Conservation (phyloP, 2,888 invertebrate genomes). For the Eristalis arbustorum region DNA sequence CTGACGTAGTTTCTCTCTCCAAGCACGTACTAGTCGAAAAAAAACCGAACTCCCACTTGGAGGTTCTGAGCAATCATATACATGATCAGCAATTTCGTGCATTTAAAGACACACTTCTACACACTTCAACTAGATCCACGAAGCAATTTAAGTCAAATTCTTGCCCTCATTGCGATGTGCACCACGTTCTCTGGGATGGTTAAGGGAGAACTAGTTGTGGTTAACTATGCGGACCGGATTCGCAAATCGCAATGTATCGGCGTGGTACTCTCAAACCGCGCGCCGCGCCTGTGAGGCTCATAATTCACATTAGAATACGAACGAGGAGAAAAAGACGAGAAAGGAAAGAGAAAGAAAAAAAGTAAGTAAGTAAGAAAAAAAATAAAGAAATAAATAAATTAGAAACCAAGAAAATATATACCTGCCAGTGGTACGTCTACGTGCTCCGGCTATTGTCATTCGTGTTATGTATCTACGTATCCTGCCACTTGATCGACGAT, state of each 20-base stretch:
- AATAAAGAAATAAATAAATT: conserved; percentile 24
- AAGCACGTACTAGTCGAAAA: not conserved
- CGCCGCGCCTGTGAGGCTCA: conserved; percentile 25
- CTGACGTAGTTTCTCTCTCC: not conserved
- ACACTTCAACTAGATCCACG: not conserved
- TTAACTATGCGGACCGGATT: not conserved
- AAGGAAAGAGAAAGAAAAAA: conserved; percentile 77
- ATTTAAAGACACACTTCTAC: not conserved
- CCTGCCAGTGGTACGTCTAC: conserved; percentile 80
- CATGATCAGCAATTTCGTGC: too few species aligned
- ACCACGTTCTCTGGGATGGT: not conserved
- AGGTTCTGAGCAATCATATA: not conserved
- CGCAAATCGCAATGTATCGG: not conserved
- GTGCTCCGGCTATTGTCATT: conserved; percentile 79
- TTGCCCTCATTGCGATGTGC: not conserved
- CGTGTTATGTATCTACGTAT: conserved; percentile 78
- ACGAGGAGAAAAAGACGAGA: not conserved
- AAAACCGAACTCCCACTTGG: not conserved
- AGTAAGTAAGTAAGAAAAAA: conserved; percentile 77
- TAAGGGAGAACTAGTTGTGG: not conserved
- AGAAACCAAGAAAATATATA: conserved; percentile 72
- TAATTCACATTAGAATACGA: conserved; percentile 5
- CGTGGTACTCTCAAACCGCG: not conserved
- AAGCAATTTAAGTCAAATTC: not conserved
- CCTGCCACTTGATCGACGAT: conserved; percentile 78